Conservation (phyloP, 2,797 vertebrate species). For the Nyctalus aviator region DNA sequence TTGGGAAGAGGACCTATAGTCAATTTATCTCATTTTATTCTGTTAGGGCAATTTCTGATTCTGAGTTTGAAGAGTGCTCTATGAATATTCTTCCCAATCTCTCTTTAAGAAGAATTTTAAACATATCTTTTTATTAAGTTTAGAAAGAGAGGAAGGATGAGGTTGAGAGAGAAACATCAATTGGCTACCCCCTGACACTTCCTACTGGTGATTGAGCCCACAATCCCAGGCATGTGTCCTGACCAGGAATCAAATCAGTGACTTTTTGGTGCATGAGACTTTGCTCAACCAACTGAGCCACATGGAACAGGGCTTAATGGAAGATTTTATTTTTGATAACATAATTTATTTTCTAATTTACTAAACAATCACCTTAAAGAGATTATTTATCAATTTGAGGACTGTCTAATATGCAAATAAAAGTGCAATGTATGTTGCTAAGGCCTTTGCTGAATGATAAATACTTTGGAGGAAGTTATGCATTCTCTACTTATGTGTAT, state of each 20-base stretch:
- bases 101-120: background rate
- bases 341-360: background rate
- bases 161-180: background rate
- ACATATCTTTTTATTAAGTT: background rate
- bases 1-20: background rate
- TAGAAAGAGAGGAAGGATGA: background rate
- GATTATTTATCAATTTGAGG: background rate
- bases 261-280: background rate
- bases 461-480: background rate
- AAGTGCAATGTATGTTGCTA: background rate
- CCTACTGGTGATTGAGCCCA: background rate
- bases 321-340: conserved; percentile 9
- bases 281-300: background rate
- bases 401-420: background rate
- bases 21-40: background rate
- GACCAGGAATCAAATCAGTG: background rate
- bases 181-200: background rate
- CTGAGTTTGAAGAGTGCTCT: background rate
- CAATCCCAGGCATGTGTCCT: background rate
- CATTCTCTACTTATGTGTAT: background rate
- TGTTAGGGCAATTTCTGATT: background rate
- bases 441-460: background rate
- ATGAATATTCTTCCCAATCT: background rate
- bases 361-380: background rate
- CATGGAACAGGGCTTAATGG: background rate